Base-by-base conservation (phyloP, 2,797 vertebrate species). In the Babyrousa celebensis region DNA sequence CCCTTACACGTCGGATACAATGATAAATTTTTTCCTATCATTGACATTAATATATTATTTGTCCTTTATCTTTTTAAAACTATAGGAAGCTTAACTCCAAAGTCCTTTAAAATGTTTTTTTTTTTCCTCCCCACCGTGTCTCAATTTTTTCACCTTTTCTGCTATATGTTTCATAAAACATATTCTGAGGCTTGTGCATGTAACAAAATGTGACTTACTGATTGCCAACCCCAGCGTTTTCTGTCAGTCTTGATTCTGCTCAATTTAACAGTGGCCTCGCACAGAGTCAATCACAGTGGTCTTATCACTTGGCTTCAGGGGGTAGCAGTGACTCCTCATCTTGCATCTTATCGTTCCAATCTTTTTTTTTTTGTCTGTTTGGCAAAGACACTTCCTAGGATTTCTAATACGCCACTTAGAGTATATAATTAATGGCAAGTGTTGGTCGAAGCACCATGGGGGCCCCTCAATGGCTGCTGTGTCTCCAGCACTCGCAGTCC, bases 221-320 rank as follows among this genome's bases (percentile, higher is more conserved):
- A 92, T 80, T 95, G 70, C 70, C 32, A 94, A 62, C 23, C 62
- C 32, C 62, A 63, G 91, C 95, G 92, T 84, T 90, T 79, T 48
- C 96, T 97, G 85, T 94, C 97, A 94, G 17, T 96, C 96, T 96
- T 96, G 40, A 96, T 96, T 95, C 68, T 85, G 65, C 80, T 97
- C 95, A 96, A 78, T 97, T 95, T 97, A 95, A 48, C 32, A 74
- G 74, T 95, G 83, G 32, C 58, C 93, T 97, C 87, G 92, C 87
- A 75, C 84, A 84, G 80, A 92, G 74, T 96, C 90, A 94, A 21
- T 98, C 94, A 87, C 85, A 94, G 63, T 48, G 58, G 95, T 82
- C 83, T 93, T 95, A 93, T 86, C 82, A 82, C 32, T 67, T 80
- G 85, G 29, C 96, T 48, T n/a, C 85, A 65, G 1, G 3, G 92